A percentile compares a stretch with the other conserved stretches of the same genome.
These are phyloP conservation scores for Anarsia innoxiella DNA, from an alignment of 2,888 invertebrate species.

Conservation along the genomic window DNA sequence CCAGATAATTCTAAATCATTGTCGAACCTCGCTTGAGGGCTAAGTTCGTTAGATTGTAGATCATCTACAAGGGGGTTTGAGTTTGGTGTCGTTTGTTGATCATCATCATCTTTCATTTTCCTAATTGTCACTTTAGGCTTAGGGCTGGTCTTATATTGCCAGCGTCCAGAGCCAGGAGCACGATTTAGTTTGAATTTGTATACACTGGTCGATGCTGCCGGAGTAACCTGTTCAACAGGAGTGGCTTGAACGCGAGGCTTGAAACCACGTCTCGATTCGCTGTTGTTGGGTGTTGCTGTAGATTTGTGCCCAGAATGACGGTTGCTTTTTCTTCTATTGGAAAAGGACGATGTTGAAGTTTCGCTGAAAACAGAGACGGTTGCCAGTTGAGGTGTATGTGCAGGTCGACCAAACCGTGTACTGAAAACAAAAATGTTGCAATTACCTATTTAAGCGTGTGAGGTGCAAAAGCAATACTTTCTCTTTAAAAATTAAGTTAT, in stretches of 20 bases:
- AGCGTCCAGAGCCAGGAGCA: slow-evolving; percentile 88
- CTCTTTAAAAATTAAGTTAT: too few species aligned
- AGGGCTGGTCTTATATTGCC: slow-evolving; percentile 93
- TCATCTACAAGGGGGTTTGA: slow-evolving; percentile 59
- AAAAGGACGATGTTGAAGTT: slow-evolving; percentile 62
- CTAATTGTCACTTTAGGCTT: slow-evolving; percentile 89
- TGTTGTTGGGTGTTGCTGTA: slow-evolving; percentile 55
- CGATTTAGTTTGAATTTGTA: slow-evolving; percentile 89
- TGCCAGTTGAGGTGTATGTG: slow-evolving; percentile 75
- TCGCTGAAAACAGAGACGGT: slow-evolving; percentile 81
- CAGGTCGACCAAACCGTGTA: slow-evolving; percentile 61
- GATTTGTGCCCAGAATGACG: slow-evolving; percentile 62
- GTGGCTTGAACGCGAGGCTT: slow-evolving; percentile 79
- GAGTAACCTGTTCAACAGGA: slow-evolving; percentile 69
- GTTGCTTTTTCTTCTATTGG: slow-evolving; percentile 70
- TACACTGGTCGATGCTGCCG: slow-evolving; percentile 75
- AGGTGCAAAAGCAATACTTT: too few species aligned
- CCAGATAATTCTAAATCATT: slow-evolving; percentile 85
- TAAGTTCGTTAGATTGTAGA: slow-evolving; percentile 68
- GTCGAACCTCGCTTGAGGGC: slow-evolving; percentile 73
- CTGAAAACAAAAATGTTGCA: slow-evolving; percentile 48
- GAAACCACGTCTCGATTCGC: slow-evolving; percentile 77
- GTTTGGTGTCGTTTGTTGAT: slow-evolving; percentile 62
- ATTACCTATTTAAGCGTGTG: slow-evolving; percentile 9
- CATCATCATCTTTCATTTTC: slow-evolving; percentile 77